phyloP scores from a whole-genome alignment of 2,113 vertebrate species.

The Pao palembangensis region DNA sequence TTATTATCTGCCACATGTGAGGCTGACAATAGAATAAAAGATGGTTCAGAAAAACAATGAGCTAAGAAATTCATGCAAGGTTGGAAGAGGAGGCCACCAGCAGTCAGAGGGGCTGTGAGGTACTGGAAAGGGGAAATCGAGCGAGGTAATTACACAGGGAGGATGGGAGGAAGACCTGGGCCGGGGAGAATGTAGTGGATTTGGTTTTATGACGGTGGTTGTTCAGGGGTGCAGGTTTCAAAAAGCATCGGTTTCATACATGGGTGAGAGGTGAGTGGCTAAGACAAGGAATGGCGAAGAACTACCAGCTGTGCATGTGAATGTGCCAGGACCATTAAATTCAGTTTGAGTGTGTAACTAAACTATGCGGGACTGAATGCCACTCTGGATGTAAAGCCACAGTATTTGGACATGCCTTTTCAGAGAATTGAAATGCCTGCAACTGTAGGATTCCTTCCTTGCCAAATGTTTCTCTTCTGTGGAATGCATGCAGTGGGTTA shows the following conservation, averaged over 20 bases:
- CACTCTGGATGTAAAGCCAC: too few species aligned
- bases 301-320: too few species aligned
- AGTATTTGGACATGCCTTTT: not conserved
- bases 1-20: slow-evolving; percentile 33
- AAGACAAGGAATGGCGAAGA: too few species aligned
- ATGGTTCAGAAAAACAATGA: slow-evolving; percentile 3
- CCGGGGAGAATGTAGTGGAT: slow-evolving; percentile 32
- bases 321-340: too few species aligned
- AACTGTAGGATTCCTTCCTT: slow-evolving; percentile 8
- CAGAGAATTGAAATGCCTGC: not conserved
- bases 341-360: too few species aligned
- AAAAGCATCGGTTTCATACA: slow-evolving; percentile 58
- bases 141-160: slow-evolving; percentile 12
- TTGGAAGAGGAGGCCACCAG: slow-evolving; percentile 25
- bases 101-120: slow-evolving; percentile 24
- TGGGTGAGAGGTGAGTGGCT: slow-evolving; percentile 74
- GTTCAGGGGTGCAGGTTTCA: slow-evolving; percentile 58
- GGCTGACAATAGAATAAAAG: slow-evolving; percentile 32
- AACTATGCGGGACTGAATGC: too few species aligned
- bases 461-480: slow-evolving; percentile 29
- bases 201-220: slow-evolving; percentile 50
- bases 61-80: slow-evolving; percentile 13
- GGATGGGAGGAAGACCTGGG: slow-evolving; percentile 11
- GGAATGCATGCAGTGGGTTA: slow-evolving; percentile 32
- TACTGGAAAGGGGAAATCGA: slow-evolving; percentile 14